Conservation (phyloP, 2,113 vertebrate species). For the Calonectris borealis region DNA sequence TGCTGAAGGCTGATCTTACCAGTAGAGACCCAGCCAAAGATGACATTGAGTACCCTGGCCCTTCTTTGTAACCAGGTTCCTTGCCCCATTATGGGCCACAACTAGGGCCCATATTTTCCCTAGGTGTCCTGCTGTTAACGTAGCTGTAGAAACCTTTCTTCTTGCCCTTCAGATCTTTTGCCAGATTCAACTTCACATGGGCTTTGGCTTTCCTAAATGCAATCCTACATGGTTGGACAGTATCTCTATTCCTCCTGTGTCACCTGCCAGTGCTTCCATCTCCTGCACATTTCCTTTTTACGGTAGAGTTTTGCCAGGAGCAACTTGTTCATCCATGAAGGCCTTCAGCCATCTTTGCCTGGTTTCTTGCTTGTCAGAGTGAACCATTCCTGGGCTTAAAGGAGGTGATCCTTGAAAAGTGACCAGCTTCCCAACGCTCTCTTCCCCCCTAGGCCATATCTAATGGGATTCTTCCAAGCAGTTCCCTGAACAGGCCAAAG, state of each 20-base stretch:
- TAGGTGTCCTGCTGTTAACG: background rate
- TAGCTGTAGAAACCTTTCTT: background rate
- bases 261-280: background rate
- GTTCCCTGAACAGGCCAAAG: background rate
- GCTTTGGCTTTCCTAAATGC: background rate
- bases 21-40: background rate
- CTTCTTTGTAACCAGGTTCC: background rate
- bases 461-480: background rate
- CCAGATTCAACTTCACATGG: background rate
- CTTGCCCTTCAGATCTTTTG: background rate
- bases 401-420: background rate
- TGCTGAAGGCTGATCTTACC: background rate
- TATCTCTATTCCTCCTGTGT: background rate
- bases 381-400: background rate
- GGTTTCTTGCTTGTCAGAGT: background rate
- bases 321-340: background rate
- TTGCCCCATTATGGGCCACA: background rate
- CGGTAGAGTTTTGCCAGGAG: background rate
- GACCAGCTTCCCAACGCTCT: background rate
- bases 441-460: accelerated
- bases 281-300: background rate
- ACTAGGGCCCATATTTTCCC: background rate
- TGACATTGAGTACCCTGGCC: background rate
- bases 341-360: background rate
- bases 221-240: background rate